phyloP scores from a whole-genome alignment of 2,797 vertebrate species.

The Nyctalus aviator region DNA sequence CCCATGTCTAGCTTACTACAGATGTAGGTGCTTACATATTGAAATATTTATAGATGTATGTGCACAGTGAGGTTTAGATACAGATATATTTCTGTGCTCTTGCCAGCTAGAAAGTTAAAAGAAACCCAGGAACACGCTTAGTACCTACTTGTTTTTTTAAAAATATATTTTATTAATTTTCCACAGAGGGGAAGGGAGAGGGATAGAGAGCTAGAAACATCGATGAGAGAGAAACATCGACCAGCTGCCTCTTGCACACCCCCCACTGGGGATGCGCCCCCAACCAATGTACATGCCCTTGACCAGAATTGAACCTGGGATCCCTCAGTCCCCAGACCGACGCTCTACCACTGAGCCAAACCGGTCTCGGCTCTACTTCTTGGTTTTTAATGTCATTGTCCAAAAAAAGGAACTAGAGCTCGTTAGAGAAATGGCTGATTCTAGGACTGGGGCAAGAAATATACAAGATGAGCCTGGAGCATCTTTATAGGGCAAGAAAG shows the following conservation, averaged over 20 bases:
- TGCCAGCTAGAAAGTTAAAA: conserved; percentile 1
- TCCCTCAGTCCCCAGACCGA: too few relatives aligned
- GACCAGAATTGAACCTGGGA: too few relatives aligned
- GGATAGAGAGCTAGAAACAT: too few relatives aligned
- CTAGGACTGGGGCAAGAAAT: neutral
- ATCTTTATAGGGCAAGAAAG: conserved; percentile 1
- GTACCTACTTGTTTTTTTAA: neutral
- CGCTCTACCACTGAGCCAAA: too few relatives aligned
- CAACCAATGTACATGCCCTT: too few relatives aligned
- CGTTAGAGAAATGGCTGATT: conserved; percentile 33
- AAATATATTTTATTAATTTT: too few relatives aligned
- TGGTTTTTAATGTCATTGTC: conserved; percentile 21
- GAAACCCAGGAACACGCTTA: neutral
- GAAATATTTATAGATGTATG: neutral
- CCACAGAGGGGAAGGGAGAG: too few relatives aligned
- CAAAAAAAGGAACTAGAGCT: conserved; percentile 30
- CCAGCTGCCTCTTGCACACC: too few relatives aligned
- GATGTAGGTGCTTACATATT: neutral
- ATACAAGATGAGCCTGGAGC: neutral
- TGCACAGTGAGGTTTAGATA: conserved; percentile 16
- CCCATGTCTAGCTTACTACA: neutral
- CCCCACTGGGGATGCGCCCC: too few relatives aligned
- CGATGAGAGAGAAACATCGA: too few relatives aligned
- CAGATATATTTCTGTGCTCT: neutral
- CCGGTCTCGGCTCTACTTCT: neutral